phyloP scores from a whole-genome alignment of 1,140 invertebrate species.

The Zaprionus capensis region DNA sequence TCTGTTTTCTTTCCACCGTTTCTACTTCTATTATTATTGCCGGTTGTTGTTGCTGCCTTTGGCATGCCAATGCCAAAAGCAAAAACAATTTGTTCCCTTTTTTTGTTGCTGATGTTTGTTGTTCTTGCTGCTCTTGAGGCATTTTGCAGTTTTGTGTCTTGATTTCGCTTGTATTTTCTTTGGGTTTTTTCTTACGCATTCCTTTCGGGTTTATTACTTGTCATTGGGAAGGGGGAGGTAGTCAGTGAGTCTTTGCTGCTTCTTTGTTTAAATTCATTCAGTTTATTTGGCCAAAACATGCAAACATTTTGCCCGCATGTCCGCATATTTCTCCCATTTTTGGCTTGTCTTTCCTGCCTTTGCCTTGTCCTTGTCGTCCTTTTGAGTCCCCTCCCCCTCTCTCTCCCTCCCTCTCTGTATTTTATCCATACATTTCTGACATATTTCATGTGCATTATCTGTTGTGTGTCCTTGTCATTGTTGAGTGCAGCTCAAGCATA shows the following conservation, averaged over 20 bases:
- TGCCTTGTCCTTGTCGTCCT: background rate
- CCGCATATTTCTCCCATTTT: constrained; percentile 22
- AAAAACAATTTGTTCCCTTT: constrained; percentile 74
- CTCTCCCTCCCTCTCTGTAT: background rate
- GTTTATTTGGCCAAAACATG: constrained; percentile 77
- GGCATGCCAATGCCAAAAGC: constrained; percentile 57
- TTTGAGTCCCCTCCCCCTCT: background rate
- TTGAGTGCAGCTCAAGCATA: constrained; percentile 56
- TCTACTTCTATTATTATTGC: constrained; percentile 29
- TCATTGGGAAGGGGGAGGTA: background rate
- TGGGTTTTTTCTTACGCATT: constrained; percentile 59
- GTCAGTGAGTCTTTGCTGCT: constrained; percentile 4
- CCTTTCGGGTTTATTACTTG: constrained; percentile 75
- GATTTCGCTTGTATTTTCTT: constrained; percentile 55
- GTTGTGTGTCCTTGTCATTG: constrained; percentile 37
- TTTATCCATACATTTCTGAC: constrained; percentile 59
- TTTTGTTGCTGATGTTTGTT: constrained; percentile 35
- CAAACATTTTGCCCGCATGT: constrained; percentile 49
- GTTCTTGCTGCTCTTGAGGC: constrained; percentile 25
- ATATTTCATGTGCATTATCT: constrained; percentile 79
- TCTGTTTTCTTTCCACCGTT: constrained; percentile 40
- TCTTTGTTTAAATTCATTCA: constrained; percentile 65
- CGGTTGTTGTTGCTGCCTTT: constrained; percentile 39
- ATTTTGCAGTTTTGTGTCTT: constrained; percentile 51
- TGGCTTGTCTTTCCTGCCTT: background rate